Evolutionary conservation across 2,888 invertebrate species (phyloP).

Genomic region (Miltochrista miniata): DNA sequence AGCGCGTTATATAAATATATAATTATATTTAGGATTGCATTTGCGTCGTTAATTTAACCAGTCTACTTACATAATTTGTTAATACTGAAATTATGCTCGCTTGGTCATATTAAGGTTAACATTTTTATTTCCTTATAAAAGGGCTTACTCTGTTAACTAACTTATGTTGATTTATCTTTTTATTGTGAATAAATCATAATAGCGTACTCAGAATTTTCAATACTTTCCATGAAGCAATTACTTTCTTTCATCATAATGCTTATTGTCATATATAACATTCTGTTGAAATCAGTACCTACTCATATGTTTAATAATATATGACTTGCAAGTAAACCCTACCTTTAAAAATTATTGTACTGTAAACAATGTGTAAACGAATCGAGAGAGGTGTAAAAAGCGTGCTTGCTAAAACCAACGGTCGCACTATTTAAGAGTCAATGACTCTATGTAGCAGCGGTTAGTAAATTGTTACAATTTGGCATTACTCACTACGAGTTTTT

Average conservation of each 20-base stretch:
- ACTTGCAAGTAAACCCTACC: not conserved
- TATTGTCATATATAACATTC: no score
- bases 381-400: conserved; percentile 22
- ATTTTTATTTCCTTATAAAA: not conserved
- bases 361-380: conserved; percentile 12
- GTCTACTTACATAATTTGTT: not conserved
- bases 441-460: conserved; percentile 33
- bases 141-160: not conserved
- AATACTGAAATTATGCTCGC: not conserved
- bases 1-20: not conserved
- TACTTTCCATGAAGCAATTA: no score
- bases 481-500: conserved; percentile 10
- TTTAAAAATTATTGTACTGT: not conserved
- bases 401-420: conserved; percentile 50
- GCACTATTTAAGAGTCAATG: conserved; percentile 61
- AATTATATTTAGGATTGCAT: no score
- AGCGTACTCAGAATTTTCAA: no score
- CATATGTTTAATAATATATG: no score
- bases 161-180: no score
- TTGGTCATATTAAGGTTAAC: not conserved
- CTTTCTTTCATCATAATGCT: no score
- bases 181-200: no score
- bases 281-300: no score
- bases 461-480: conserved; percentile 13
- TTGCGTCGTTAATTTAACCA: no score